Evolutionary conservation across 2,797 vertebrate genomes (phyloP).

Genomic region (Syngnathus acus): DNA sequence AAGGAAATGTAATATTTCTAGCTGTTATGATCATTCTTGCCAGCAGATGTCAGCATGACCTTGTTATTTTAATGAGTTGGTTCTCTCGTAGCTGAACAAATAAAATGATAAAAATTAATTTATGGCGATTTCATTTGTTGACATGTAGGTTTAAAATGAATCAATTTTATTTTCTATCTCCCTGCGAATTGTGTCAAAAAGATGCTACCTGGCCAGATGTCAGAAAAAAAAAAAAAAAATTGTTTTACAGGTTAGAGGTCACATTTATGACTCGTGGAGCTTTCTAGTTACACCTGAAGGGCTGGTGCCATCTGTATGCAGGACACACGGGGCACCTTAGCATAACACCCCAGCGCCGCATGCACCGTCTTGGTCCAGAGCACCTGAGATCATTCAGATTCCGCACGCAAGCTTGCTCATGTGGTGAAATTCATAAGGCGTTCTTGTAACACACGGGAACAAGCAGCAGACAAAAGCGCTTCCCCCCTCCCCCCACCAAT

Average conservation of each 20-base stretch:
- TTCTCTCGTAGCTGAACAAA: no score
- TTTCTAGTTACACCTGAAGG: slow-evolving; percentile 27
- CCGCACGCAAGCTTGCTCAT: slow-evolving; percentile 24
- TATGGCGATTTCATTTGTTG: no score
- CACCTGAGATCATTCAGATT: slow-evolving; percentile 47
- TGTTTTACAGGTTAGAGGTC: no score
- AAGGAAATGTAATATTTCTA: background rate
- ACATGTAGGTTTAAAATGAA: no score
- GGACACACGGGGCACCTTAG: slow-evolving; percentile 32
- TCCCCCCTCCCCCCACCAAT: no score
- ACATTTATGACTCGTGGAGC: background rate
- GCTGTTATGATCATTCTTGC: background rate
- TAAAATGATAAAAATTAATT: no score
- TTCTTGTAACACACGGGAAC: slow-evolving; percentile 19
- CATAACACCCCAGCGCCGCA: slow-evolving; percentile 24
- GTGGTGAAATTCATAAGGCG: slow-evolving; percentile 25
- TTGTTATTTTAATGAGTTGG: background rate
- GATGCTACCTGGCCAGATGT: no score
- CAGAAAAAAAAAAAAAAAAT: no score
- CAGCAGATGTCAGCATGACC: background rate
- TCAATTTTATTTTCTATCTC: no score
- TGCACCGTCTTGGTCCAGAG: slow-evolving; percentile 18
- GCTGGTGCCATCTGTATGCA: slow-evolving; percentile 40
- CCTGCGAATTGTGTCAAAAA: no score
- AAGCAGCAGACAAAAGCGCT: slow-evolving; percentile 25